Conservation (phyloP, 1,140 invertebrate genomes). For the Papilio xuthus region DNA sequence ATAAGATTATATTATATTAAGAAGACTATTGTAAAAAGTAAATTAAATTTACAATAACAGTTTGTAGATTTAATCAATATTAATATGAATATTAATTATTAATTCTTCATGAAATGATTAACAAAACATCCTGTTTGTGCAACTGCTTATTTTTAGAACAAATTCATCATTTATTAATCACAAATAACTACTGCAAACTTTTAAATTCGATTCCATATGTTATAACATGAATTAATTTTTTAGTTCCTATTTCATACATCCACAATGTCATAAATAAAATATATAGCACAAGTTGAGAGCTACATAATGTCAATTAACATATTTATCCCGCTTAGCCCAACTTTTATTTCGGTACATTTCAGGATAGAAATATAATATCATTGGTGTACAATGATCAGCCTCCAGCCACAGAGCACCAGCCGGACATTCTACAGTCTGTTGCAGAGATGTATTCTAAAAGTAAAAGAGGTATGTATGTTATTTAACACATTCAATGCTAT, state of each 20-base stretch:
- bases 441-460: constrained; percentile 72
- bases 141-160: not conserved
- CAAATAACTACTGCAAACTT: too few species aligned
- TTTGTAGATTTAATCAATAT: too few species aligned
- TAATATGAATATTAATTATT: not conserved
- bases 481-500: not conserved
- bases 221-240: too few species aligned
- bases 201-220: too few species aligned
- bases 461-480: constrained; percentile 58
- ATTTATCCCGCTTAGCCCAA: not conserved
- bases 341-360: constrained; percentile 40
- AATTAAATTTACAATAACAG: too few species aligned
- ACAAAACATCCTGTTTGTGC: not conserved
- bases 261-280: too few species aligned
- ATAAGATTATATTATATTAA: too few species aligned
- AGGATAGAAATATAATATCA: constrained; percentile 81
- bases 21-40: too few species aligned
- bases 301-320: not conserved
- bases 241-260: too few species aligned
- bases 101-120: too few species aligned
- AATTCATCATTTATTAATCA: not conserved
- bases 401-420: constrained; percentile 82
- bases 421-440: constrained; percentile 68
- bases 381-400: constrained; percentile 93
- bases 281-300: not conserved